A percentile compares a stretch with the other conserved stretches of the same genome.
Evolutionary conservation across 1,140 invertebrate genomes (phyloP).

Genomic region (Ephestia elutella): DNA sequence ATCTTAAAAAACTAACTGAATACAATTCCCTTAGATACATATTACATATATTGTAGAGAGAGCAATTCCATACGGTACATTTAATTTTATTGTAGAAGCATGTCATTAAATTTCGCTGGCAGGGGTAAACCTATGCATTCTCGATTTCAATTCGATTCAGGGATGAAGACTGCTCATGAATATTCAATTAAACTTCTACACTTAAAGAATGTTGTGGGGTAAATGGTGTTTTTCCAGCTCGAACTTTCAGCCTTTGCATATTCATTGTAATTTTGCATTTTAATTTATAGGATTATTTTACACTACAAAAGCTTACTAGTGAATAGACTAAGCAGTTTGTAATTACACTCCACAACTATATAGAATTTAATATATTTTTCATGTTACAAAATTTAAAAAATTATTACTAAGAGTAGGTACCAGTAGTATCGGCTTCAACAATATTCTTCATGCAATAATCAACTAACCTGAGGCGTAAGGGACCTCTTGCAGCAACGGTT

Average conservation of each 20-base stretch:
- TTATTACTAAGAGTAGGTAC: neutral
- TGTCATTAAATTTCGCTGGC: constrained; percentile 17
- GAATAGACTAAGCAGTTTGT: no score
- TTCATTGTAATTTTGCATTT: no score
- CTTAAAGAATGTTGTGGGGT: neutral
- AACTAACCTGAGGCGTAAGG: constrained; percentile 15
- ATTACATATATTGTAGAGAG: constrained; percentile 9
- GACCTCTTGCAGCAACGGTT: constrained; percentile 8
- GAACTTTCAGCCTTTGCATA: no score
- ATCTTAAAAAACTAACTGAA: neutral
- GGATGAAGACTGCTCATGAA: neutral
- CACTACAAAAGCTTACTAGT: no score
- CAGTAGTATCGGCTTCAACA: neutral
- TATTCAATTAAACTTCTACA: neutral
- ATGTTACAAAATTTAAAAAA: neutral
- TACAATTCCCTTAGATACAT: neutral
- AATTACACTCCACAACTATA: no score
- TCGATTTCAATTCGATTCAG: constrained; percentile 7
- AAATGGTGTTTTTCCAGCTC: no score
- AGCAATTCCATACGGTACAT: constrained; percentile 16
- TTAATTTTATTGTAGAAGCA: constrained; percentile 19
- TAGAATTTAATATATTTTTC: no score
- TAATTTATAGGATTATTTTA: no score
- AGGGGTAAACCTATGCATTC: constrained; percentile 7
- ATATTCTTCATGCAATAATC: constrained; percentile 10